Evolutionary conservation across 1,140 invertebrate species (phyloP).

Genomic region (Maniola jurtina): DNA sequence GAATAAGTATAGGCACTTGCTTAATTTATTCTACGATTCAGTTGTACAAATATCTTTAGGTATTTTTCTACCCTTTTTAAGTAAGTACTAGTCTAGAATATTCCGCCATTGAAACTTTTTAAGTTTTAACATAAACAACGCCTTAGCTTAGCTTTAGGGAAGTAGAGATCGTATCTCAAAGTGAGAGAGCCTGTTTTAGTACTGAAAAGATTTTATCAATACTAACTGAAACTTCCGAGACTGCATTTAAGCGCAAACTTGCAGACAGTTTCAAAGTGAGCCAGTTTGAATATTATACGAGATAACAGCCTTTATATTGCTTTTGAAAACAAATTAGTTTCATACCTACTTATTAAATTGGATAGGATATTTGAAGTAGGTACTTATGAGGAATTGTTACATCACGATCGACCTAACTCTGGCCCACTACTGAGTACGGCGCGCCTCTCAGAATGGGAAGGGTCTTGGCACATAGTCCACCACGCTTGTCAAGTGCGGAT

Average conservation of each 20-base stretch:
- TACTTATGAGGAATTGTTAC: no score
- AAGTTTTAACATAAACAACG: slow-evolving; percentile 14
- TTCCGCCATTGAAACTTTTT: background rate
- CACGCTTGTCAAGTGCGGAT: no score
- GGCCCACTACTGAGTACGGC: no score
- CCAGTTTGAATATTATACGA: slow-evolving; percentile 28
- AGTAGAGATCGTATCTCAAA: slow-evolving; percentile 25
- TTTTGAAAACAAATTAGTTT: slow-evolving; percentile 8
- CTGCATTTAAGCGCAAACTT: slow-evolving; percentile 34
- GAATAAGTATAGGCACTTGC: no score
- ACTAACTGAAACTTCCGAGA: slow-evolving; percentile 45
- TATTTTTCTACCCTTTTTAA: background rate
- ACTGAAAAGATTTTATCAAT: slow-evolving; percentile 44
- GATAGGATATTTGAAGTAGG: no score
- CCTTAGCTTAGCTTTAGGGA: background rate
- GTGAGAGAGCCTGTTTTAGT: slow-evolving; percentile 26
- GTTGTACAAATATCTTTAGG: background rate
- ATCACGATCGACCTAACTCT: background rate
- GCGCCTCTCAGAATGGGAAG: no score
- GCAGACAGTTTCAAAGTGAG: slow-evolving; percentile 26
- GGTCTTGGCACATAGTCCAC: no score
- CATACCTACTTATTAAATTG: background rate
- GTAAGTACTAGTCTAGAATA: background rate
- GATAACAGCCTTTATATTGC: slow-evolving; percentile 17
- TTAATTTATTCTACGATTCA: no score